A percentile compares a stretch with the other conserved stretches of the same genome.
These are phyloP conservation scores for Oreochromis tanganicae DNA, from an alignment of 2,113 vertebrate species.

Conservation along the genomic window DNA sequence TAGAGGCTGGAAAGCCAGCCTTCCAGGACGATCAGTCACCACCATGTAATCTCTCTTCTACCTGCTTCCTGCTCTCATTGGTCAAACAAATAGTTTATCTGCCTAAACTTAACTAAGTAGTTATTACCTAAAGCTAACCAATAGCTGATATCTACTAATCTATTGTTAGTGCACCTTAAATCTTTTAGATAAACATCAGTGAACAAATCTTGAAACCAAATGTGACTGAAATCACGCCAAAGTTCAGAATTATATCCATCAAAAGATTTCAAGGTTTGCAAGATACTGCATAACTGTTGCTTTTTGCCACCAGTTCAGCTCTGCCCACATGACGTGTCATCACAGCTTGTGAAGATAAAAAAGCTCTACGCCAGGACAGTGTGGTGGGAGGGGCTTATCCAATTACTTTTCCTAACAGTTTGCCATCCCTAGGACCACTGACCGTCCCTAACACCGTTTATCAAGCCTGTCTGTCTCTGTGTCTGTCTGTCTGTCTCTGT, in stretches of 20 bases:
- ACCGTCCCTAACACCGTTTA: not conserved
- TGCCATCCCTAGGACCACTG: not conserved
- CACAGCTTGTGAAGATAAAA: not conserved
- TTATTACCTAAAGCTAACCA: not conserved
- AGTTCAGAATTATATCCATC: not conserved
- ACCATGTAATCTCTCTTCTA: not conserved
- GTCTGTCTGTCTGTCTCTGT: not conserved
- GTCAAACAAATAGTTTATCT: not conserved
- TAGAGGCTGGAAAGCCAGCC: not conserved
- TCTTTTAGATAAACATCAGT: not conserved
- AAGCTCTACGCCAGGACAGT: not conserved
- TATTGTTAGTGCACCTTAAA: not conserved
- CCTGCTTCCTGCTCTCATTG: not conserved
- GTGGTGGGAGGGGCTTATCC: not conserved
- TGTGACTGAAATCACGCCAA: not conserved
- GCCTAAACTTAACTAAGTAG: not conserved
- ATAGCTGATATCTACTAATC: not conserved
- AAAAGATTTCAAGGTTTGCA: not conserved
- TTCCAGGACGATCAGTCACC: not conserved
- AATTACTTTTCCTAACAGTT: not conserved
- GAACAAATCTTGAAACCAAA: not conserved
- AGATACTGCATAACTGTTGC: not conserved
- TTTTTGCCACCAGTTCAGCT: not conserved
- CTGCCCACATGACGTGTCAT: not conserved
- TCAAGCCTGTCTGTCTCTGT: not conserved